Evolutionary conservation across 2,888 invertebrate genomes (phyloP).

Genomic region (Dioctria rufipes): DNA sequence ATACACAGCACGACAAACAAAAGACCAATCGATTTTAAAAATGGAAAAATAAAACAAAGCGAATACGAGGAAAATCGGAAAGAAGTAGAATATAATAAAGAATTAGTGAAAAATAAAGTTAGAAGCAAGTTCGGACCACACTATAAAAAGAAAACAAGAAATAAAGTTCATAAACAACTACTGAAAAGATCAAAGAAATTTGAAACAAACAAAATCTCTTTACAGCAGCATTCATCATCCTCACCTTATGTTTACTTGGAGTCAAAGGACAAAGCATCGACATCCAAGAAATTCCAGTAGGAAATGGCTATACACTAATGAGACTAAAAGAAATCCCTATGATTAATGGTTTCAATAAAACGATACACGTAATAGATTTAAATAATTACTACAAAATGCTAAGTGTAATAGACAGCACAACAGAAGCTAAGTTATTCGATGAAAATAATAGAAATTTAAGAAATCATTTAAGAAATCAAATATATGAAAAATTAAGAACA

Average conservation of each 20-base stretch:
- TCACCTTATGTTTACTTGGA: background rate
- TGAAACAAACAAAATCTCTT: background rate
- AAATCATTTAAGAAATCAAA: too few relatives aligned
- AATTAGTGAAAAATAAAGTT: background rate
- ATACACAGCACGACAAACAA: background rate
- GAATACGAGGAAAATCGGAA: background rate
- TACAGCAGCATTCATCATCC: background rate
- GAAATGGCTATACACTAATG: too few relatives aligned
- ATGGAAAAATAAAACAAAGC: background rate
- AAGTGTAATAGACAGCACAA: too few relatives aligned
- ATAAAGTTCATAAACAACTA: background rate
- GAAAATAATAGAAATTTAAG: too few relatives aligned
- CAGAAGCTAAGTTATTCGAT: too few relatives aligned
- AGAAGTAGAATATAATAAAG: too few relatives aligned
- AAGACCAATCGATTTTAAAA: background rate
- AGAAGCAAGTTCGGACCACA: background rate
- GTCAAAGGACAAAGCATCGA: background rate
- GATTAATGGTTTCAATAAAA: too few relatives aligned
- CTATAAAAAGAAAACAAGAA: background rate
- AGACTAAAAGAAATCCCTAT: too few relatives aligned
- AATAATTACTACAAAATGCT: too few relatives aligned
- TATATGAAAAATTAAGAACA: too few relatives aligned
- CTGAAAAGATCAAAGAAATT: background rate
- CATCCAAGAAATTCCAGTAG: too few relatives aligned
- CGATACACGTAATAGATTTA: too few relatives aligned